Base-by-base conservation (phyloP, 2,113 vertebrate genomes). In the Cebus imitator region DNA sequence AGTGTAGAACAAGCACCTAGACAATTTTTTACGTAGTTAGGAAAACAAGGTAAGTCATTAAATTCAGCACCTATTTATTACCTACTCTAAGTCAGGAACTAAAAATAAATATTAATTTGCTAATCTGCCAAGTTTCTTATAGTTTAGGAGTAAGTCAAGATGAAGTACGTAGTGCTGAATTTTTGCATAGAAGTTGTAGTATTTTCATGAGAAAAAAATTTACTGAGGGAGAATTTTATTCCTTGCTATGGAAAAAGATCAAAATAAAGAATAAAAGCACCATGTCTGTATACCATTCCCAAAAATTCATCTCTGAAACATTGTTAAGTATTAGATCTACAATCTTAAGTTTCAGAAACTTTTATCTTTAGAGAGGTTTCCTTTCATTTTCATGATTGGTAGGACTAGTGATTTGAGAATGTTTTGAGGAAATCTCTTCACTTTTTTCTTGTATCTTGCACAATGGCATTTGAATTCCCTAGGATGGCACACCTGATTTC, bases 131-230 rank as follows among this genome's bases (percentile, higher is more conserved):
- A 3, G 0, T 52, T 95, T 91, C 17, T 79, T 37, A 57, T 17
- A 45, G 6, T 88, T 95, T 14, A 87, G 88, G 21, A 48, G 11
- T 83, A 83, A 85, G 25, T 88, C 43, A 79, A 75, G 83, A 75
- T 82, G 23, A 94, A 64, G 12, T 55, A 55, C 35, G 92, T 66
- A 64, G 8, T 72, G n/a, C 30, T 66, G 12, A 90, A 64, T 84
- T 83, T 93, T 75, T 17, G 30, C 79, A 35, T 18, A 50, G 8
- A 89, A 80, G 88, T 40, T 88, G 78, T 25, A 94, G 2, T n/a
- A 52, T 90, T 90, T 90, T 94, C 35, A 96, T 50, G 50, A 23
- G 57, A 75, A 66, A 57, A 78, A 70, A 76, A 90, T n/a, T 92
- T 89, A 73, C 12, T 91, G 70, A 57, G 9, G 16, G 18, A 83